A percentile compares a stretch with the other conserved stretches of the same genome.
Evolutionary conservation across 2,797 vertebrate genomes (phyloP).

Genomic region (Enteromius radiatus): DNA sequence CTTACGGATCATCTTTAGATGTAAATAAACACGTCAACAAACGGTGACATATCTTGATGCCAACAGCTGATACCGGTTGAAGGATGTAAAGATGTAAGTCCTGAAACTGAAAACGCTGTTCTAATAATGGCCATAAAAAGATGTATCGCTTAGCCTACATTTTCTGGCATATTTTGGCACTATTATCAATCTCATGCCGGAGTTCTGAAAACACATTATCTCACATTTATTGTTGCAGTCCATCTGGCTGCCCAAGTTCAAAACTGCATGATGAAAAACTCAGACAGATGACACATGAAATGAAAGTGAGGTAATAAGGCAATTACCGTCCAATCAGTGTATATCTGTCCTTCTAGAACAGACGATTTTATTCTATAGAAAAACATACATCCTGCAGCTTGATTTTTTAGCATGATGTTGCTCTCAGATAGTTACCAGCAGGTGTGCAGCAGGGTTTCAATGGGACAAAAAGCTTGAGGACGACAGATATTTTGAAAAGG

Average conservation of each 20-base stretch:
- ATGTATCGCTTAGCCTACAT: slow-evolving; percentile 53
- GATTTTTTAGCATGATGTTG: neutral
- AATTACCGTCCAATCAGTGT: slow-evolving; percentile 37
- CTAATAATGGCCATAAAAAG: slow-evolving; percentile 52
- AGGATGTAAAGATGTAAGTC: slow-evolving; percentile 37
- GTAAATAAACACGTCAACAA: neutral
- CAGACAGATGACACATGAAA: slow-evolving; percentile 27
- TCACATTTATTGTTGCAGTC: slow-evolving; percentile 59
- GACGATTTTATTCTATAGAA: neutral
- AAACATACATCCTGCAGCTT: neutral
- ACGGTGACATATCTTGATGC: slow-evolving; percentile 21
- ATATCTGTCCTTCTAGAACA: slow-evolving; percentile 27
- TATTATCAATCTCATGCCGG: slow-evolving; percentile 57
- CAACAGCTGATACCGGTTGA: slow-evolving; percentile 20
- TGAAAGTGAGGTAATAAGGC: slow-evolving; percentile 33
- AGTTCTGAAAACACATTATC: slow-evolving; percentile 51
- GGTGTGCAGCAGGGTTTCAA: slow-evolving; percentile 11
- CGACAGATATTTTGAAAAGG: slow-evolving; percentile 6
- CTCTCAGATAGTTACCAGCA: slow-evolving; percentile 6
- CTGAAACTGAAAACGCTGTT: slow-evolving; percentile 39
- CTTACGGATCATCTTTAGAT: neutral
- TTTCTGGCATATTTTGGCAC: slow-evolving; percentile 57
- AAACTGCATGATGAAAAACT: slow-evolving; percentile 53
- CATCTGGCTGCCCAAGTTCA: slow-evolving; percentile 53
- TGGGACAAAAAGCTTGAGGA: neutral